Evolutionary conservation across 1,140 invertebrate species (phyloP), one percentile per base, ranked within the genome.

Genomic region (Bombus turneri): DNA sequence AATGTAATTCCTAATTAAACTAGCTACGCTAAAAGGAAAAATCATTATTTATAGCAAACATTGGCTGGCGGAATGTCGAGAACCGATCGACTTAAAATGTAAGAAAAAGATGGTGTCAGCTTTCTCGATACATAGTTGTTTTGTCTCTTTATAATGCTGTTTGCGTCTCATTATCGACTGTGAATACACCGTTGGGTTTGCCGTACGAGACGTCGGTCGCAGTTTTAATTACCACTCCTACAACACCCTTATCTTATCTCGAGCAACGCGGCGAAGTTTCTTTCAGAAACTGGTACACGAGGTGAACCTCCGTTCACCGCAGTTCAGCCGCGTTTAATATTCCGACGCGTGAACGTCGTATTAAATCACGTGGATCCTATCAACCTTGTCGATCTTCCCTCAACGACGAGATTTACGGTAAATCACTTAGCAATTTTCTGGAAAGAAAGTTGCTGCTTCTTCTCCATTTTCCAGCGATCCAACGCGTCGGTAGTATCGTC

Each of bases 231-330:
- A 39, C 85, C 66, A 62, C 81, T 86, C 81, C 81, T 62, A 78
- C 81, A 59, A 78, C 66, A 22, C 28, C 68, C 69, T 84, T 86
- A 86, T 86, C 85, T 86, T 83, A 86, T 86, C 85, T 57, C 62
- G 6, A 25, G 34, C 34, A 18, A 53, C 59, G 37, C 31, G n/a
- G 25, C 57, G 13, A 75, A 74, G 57, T 74, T 74, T 73, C 80
- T 57, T 69, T 84, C 75, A 47, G 66, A 78, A 78, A 62, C 82
- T 71, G 37, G 82, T 68, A 69, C 66, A 53, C 66, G 47, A 71
- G 53, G 6, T 5, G 62, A 62, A 72, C 18, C 53, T 71, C 22
- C 53, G 39, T 22, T 72, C 47, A 22, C 37, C n/a, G 37, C 68
- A 2, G 47, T 53, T 53, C 47, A 53, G 6, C 47, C 47, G 18